These are phyloP conservation scores for Bhutanitis thaidina DNA, from an alignment of 2,888 invertebrate genomes.

Conservation along the genomic window DNA sequence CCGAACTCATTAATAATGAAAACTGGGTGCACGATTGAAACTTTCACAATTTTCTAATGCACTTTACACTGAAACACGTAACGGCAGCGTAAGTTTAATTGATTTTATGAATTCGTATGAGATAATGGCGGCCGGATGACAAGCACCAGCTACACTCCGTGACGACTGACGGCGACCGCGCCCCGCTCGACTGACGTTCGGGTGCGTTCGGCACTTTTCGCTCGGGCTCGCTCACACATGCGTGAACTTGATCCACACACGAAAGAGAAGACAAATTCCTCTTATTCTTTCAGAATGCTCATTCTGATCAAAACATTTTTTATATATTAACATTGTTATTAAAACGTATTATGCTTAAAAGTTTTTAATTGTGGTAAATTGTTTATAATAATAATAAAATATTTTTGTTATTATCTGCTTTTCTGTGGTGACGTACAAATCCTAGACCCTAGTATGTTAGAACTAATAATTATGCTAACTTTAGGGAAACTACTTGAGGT, in stretches of 20 bases:
- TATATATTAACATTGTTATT: too few relatives aligned
- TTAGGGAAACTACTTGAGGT: too few relatives aligned
- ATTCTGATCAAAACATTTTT: too few relatives aligned
- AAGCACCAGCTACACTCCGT: constrained; percentile 78
- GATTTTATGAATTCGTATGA: constrained; percentile 78
- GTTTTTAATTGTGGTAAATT: too few relatives aligned
- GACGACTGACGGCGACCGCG: constrained; percentile 82
- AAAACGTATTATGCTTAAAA: too few relatives aligned
- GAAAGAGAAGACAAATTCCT: constrained; percentile 54
- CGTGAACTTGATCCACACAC: constrained; percentile 55
- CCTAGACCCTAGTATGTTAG: too few relatives aligned
- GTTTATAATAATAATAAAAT: too few relatives aligned
- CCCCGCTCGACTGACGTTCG: constrained; percentile 80
- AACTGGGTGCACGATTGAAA: constrained; percentile 36
- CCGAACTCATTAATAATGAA: constrained; percentile 25
- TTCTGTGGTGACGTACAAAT: too few relatives aligned
- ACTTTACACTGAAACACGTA: constrained; percentile 58
- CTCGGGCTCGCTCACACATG: constrained; percentile 75
- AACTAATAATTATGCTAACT: too few relatives aligned
- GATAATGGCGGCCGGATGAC: constrained; percentile 82
- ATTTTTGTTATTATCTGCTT: too few relatives aligned
- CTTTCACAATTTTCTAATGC: constrained; percentile 42
- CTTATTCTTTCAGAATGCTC: too few relatives aligned
- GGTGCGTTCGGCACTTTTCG: constrained; percentile 69
- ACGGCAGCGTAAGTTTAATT: constrained; percentile 64